Evolutionary conservation across 2,113 vertebrate genomes (phyloP).

Genomic region (Paraplagusia blochii): DNA sequence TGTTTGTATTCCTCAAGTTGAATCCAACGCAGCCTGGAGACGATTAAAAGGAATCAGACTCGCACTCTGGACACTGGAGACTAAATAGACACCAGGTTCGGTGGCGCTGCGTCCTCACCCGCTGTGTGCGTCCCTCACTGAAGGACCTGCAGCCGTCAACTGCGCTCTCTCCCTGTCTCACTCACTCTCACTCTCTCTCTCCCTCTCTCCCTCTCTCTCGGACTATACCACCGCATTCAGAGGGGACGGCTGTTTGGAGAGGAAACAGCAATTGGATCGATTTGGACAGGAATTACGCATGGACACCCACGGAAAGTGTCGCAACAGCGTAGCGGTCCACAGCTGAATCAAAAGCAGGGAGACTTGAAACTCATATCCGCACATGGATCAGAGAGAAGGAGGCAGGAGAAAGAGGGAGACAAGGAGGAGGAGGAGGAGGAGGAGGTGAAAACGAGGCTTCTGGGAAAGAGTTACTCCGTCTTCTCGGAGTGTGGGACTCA

Average conservation of each 20-base stretch:
- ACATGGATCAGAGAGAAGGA: not conserved
- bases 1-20: constrained; percentile 59
- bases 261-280: not conserved
- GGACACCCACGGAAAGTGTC: constrained; percentile 42
- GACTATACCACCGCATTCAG: constrained; percentile 66
- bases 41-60: constrained; percentile 16
- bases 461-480: constrained; percentile 37
- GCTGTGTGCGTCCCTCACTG: constrained; percentile 52
- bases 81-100: constrained; percentile 16
- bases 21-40: constrained; percentile 9
- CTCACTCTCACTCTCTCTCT: not conserved
- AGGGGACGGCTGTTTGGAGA: constrained; percentile 36
- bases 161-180: constrained; percentile 53
- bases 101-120: constrained; percentile 50
- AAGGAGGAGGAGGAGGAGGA: not conserved
- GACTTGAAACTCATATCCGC: not conserved
- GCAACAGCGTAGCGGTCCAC: constrained; percentile 18
- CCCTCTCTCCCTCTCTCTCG: not conserved
- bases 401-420: not conserved
- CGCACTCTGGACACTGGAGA: constrained; percentile 6
- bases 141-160: constrained; percentile 66
- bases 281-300: constrained; percentile 23
- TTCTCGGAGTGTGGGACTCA: constrained; percentile 30
- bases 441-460: constrained; percentile 8
- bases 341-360: not conserved